Base-by-base conservation (phyloP, 2,888 invertebrate genomes). In the Adela reaumurella region DNA sequence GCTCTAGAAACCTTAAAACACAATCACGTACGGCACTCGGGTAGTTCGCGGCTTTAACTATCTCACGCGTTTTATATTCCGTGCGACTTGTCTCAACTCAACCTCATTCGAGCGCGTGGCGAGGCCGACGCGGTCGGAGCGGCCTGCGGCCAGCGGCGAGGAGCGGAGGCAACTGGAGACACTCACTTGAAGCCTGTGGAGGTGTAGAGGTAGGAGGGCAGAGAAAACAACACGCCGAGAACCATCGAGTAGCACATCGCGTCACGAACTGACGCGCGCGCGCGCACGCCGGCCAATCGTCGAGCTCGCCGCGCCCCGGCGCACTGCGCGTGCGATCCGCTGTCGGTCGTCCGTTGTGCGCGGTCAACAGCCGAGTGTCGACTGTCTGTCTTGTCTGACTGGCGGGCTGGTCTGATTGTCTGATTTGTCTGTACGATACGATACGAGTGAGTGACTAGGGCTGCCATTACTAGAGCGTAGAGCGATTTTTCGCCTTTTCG, bases 131-230 rank as follows among this genome's bases (percentile, higher is more conserved):
- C 24, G 24, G 24, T 8, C 24, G 5, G 24, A 8, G 24, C 5
- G 24, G 24, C 5, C 24, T 4, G 24, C 24, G 24, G 24, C 4
- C 5, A 24, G 24, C 24, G 8, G 24, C 8, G 24, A 4, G 24
- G 24, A n/a, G 24, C 24, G 24, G 24, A n/a, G 24, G 24, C 28
- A 28, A 24, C 28, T 3, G n/a, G 17, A n/a, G 24, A 20, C 16
- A 62, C 70, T 73, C 69, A 76, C 74, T 74, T 74, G 71, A 73
- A 74, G 56, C 74, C 72, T 51, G 71, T 70, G 51, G 70, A 70
- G 57, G 76, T 68, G 63, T 74, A 74, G 53, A 76, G 59, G 59
- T 74, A 74, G 19, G 74, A 74, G 51, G 74, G 74, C 59, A 76
- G 61, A 56, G 76, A 76, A 56, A 74, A 68, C 57, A 76, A 57